Evolutionary conservation across 2,888 invertebrate species (phyloP).

Genomic region (Poecilus cupreus): DNA sequence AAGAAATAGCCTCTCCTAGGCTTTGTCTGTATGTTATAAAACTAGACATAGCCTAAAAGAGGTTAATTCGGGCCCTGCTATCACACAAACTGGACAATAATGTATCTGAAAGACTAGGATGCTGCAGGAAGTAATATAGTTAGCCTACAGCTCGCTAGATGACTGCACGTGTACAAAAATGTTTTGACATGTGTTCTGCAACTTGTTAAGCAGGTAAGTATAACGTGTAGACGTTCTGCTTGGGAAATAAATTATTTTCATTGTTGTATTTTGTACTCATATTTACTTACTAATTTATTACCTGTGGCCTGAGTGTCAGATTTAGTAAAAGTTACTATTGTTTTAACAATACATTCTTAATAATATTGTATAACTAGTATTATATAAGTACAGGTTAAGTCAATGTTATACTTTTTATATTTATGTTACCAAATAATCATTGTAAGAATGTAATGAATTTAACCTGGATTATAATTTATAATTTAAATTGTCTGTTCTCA

Average conservation of each 20-base stretch:
- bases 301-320: no score
- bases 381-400: no score
- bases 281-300: no score
- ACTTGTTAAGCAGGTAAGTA: not conserved
- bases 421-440: no score
- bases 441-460: no score
- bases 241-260: not conserved
- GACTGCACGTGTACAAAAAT: not conserved
- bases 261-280: not conserved
- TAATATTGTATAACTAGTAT: no score
- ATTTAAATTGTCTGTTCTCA: no score
- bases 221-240: not conserved
- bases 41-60: slow-evolving; percentile 79
- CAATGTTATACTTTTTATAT: no score
- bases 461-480: no score
- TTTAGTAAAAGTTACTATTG: no score
- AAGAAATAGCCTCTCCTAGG: slow-evolving; percentile 79
- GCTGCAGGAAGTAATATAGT: not conserved
- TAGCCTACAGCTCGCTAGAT: not conserved
- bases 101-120: not conserved
- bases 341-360: no score
- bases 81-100: slow-evolving; percentile 30
- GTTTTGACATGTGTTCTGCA: not conserved
- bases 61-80: slow-evolving; percentile 76
- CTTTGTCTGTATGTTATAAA: slow-evolving; percentile 75